phyloP scores from a whole-genome alignment of 1,140 invertebrate genomes.

The Ooceraea biroi region DNA sequence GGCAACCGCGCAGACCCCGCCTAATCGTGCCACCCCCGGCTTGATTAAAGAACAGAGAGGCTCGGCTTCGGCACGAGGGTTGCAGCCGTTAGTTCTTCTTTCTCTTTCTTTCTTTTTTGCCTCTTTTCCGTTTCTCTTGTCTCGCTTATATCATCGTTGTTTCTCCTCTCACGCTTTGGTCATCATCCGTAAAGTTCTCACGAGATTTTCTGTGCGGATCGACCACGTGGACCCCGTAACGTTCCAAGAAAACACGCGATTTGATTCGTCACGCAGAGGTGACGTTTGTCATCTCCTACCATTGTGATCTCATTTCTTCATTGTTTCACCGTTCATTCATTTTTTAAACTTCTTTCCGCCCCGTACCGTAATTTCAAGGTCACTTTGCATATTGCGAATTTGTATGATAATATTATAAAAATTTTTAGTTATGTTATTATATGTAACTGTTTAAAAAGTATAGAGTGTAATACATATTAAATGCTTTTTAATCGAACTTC shows the following conservation, averaged over 20 bases:
- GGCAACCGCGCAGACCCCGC: constrained; percentile 78
- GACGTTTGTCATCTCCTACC: constrained; percentile 13
- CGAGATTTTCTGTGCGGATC: neutral
- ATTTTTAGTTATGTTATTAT: neutral
- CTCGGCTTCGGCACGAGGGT: constrained; percentile 66
- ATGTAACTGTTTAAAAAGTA: neutral
- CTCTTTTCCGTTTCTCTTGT: neutral
- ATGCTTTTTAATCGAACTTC: too few species aligned
- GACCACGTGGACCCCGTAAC: constrained; percentile 40
- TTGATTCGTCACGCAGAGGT: constrained; percentile 46
- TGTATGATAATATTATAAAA: neutral
- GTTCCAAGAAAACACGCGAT: constrained; percentile 33
- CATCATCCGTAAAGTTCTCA: constrained; percentile 17
- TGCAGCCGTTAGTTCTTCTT: constrained; percentile 67
- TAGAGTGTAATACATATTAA: too few species aligned
- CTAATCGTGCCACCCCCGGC: constrained; percentile 82
- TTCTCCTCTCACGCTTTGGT: constrained; percentile 8
- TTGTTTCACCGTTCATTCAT: neutral
- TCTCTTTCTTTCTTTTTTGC: constrained; percentile 19
- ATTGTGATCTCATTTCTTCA: constrained; percentile 6
- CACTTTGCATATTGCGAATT: constrained; percentile 30
- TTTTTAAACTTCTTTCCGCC: constrained; percentile 32
- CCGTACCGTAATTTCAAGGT: constrained; percentile 58
- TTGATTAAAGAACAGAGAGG: constrained; percentile 85
- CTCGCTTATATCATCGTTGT: neutral